A percentile compares a stretch with the other conserved stretches of the same genome.
phyloP scores from a whole-genome alignment of 2,888 invertebrate genomes.

The Tanypteryx hageni region DNA sequence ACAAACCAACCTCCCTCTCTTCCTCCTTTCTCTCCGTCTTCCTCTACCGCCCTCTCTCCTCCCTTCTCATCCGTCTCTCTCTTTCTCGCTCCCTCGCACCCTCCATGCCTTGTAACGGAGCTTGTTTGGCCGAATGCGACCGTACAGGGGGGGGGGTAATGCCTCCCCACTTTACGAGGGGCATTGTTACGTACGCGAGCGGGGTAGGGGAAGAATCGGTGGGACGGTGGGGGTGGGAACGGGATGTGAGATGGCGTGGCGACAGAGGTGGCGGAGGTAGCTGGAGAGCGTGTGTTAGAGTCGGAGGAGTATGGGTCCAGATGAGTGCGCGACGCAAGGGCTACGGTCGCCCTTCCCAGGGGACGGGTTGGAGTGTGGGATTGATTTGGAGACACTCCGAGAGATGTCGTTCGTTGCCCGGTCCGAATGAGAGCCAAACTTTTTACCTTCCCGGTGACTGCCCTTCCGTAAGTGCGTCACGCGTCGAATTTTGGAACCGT shows the following conservation, averaged over 20 bases:
- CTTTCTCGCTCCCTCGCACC: neutral
- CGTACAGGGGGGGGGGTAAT: neutral
- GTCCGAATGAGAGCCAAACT: neutral
- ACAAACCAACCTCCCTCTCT: too few species aligned
- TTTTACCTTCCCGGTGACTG: neutral
- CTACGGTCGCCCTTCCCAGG: neutral
- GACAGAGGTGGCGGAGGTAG: too few species aligned
- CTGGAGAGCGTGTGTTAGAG: too few species aligned
- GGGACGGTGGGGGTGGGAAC: neutral
- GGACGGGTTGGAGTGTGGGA: neutral
- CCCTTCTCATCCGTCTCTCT: too few species aligned
- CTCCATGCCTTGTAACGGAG: slow-evolving; percentile 1
- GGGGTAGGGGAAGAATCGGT: neutral
- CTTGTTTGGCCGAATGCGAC: slow-evolving; percentile 27
- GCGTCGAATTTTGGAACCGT: too few species aligned
- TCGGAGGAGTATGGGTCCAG: too few species aligned
- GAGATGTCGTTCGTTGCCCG: neutral
- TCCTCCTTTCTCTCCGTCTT: too few species aligned
- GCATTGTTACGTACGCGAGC: neutral
- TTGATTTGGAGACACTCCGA: neutral
- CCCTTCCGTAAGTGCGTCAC: neutral
- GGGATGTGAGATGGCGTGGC: too few species aligned
- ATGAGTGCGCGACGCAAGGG: too few species aligned
- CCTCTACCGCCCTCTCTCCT: too few species aligned
- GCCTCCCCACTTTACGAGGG: neutral